phyloP scores from a whole-genome alignment of 2,113 vertebrate species.

The Gymnarchus niloticus region DNA sequence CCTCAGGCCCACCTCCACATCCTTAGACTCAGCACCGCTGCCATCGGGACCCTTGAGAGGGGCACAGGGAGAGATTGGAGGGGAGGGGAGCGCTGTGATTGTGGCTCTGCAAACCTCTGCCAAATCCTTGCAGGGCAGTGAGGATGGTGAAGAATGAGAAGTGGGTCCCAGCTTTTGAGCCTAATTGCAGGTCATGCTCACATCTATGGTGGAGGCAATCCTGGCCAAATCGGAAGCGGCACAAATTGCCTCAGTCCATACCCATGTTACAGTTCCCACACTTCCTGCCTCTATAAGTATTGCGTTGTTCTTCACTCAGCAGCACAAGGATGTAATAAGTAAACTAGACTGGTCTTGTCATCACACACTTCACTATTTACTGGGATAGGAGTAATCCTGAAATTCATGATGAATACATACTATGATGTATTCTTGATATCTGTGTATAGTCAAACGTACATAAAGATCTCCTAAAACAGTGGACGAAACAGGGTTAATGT shows the following conservation, averaged over 20 bases:
- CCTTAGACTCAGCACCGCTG: slow-evolving; percentile 43
- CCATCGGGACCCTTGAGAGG: slow-evolving; percentile 43
- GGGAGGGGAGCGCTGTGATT: neutral
- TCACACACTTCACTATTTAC: neutral
- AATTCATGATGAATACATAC: neutral
- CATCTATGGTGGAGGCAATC: neutral
- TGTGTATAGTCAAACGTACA: neutral
- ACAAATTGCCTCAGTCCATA: neutral
- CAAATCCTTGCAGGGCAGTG: neutral
- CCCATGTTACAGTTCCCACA: neutral
- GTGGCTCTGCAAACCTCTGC: neutral
- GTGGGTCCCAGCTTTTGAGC: neutral
- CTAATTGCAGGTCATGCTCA: neutral
- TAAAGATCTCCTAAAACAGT: neutral
- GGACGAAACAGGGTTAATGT: neutral
- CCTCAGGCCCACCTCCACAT: slow-evolving; percentile 44
- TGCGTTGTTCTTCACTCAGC: neutral
- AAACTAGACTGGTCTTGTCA: neutral
- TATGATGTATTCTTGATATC: neutral
- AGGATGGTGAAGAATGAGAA: neutral
- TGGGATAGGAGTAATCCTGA: too few species aligned
- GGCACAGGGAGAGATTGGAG: neutral
- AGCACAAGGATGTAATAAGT: neutral
- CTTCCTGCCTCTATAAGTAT: neutral
- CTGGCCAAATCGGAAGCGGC: neutral